Conservation (phyloP, 2,888 invertebrate genomes). For the Litoditis marina region DNA sequence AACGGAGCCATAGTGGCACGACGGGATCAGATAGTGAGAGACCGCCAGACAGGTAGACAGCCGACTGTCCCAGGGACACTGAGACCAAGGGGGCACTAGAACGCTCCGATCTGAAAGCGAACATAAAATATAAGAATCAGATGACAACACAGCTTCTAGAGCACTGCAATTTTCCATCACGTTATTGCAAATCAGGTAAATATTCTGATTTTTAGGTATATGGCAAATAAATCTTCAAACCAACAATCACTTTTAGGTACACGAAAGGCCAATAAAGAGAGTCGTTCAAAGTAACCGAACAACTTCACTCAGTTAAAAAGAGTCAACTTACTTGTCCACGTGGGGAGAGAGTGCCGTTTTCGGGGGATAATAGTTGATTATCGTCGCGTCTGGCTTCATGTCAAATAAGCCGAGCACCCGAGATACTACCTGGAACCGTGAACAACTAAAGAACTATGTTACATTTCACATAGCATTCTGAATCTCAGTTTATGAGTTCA, state of each 20-base stretch:
- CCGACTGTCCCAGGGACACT: conserved; percentile 87
- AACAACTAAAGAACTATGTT: no score
- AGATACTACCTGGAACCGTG: conserved; percentile 68
- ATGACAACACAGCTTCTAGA: no score
- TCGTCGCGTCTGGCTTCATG: conserved; percentile 84
- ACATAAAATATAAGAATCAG: neutral
- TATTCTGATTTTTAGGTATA: no score
- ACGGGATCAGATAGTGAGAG: conserved; percentile 51
- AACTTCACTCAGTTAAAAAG: no score
- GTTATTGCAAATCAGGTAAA: no score
- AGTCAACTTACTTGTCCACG: conserved; percentile 70
- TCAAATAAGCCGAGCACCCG: conserved; percentile 60
- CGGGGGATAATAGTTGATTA: conserved; percentile 90
- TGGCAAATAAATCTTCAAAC: no score
- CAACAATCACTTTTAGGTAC: no score
- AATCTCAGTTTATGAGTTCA: no score
- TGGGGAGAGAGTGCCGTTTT: conserved; percentile 89
- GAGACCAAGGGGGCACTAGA: conserved; percentile 76
- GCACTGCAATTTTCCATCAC: no score
- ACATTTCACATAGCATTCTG: no score
- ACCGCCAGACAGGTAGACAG: conserved; percentile 89
- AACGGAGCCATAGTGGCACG: conserved; percentile 72
- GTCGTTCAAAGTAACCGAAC: no score
- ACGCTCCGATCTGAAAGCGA: conserved; percentile 56
- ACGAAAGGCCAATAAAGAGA: no score